Conservation (phyloP, 2,888 invertebrate genomes). For the Chymomyza caudatula region DNA sequence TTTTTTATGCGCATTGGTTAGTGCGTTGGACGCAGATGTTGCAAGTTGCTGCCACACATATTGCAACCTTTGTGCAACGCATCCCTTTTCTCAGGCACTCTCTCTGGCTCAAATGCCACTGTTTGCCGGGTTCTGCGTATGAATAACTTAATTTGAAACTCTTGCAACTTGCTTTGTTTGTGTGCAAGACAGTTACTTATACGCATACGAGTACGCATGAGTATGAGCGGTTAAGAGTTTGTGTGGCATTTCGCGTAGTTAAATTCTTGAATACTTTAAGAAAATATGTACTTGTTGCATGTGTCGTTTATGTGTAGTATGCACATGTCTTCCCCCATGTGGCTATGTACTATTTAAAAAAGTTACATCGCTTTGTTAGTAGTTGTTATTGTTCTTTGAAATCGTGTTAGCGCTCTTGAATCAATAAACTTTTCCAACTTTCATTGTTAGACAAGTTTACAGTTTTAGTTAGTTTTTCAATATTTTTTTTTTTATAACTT, state of each 20-base stretch:
- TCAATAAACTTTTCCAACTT: not conserved
- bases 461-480: no score
- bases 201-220: not conserved
- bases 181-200: not conserved
- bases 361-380: not conserved
- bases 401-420: not conserved
- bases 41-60: constrained; percentile 8
- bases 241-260: not conserved
- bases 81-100: not conserved
- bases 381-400: not conserved
- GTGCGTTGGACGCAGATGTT: constrained; percentile 9
- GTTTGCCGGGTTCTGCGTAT: constrained; percentile 39
- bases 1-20: constrained; percentile 9
- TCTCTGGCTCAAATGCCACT: constrained; percentile 1
- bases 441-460: not conserved
- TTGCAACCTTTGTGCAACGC: not conserved
- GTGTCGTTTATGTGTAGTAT: not conserved
- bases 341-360: not conserved
- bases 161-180: constrained; percentile 4
- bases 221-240: constrained; percentile 3
- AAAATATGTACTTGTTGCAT: not conserved
- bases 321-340: not conserved
- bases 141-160: constrained; percentile 45
- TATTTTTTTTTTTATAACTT: no score
- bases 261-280: not conserved